Evolutionary conservation across 2,113 vertebrate genomes (phyloP).

Genomic region (Chloropsis cyanopogon): DNA sequence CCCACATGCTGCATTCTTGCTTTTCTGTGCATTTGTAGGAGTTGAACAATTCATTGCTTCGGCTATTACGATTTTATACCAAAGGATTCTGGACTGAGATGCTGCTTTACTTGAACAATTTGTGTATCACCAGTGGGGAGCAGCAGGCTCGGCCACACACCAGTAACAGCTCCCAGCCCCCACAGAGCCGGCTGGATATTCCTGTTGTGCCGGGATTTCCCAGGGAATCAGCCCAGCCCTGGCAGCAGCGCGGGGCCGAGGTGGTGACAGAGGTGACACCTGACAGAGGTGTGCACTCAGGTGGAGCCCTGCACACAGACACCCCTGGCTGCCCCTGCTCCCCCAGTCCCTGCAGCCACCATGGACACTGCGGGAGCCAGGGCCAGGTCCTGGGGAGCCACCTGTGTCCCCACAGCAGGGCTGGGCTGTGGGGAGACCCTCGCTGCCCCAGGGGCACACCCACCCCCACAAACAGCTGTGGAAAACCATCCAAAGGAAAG

Average conservation of each 20-base stretch:
- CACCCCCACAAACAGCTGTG: background rate
- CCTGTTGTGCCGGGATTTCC: background rate
- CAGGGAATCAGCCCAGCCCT: background rate
- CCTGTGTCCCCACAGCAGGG: background rate
- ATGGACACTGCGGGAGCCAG: fast-evolving
- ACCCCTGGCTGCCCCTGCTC: background rate
- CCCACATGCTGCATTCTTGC: background rate
- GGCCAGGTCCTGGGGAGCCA: background rate
- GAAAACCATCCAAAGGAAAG: background rate
- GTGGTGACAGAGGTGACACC: background rate
- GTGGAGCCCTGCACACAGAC: background rate
- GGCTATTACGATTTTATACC: background rate
- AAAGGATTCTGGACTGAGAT: background rate
- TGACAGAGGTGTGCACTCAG: no score
- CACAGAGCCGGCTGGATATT: fast-evolving
- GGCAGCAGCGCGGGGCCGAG: background rate
- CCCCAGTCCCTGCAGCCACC: background rate
- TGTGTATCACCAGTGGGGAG: fast-evolving
- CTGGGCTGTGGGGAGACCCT: background rate
- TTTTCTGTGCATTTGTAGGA: background rate
- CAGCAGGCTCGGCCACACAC: background rate
- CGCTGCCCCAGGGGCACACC: background rate
- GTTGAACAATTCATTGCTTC: background rate
- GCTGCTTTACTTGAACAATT: background rate
- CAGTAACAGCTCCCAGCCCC: fast-evolving